phyloP scores from a whole-genome alignment of 2,797 vertebrate genomes.

The Poeciliopsis paucimaculata region DNA sequence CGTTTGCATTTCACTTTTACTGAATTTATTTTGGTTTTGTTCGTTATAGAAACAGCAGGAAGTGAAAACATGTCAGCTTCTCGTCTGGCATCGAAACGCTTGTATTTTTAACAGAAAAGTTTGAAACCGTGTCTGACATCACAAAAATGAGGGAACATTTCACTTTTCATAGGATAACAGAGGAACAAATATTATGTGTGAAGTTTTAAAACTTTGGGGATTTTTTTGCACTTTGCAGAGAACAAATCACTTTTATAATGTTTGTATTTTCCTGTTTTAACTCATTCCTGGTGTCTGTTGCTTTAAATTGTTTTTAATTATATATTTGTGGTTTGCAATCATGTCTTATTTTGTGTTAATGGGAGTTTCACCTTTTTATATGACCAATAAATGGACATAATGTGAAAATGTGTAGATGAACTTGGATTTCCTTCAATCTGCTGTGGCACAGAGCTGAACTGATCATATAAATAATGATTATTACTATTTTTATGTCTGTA shows the following conservation, averaged over 20 bases:
- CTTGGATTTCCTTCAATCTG: not conserved
- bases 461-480: not conserved
- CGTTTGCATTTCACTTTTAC: not conserved
- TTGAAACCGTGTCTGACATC: not conserved
- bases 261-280: not conserved
- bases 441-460: not conserved
- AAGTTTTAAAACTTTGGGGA: not conserved
- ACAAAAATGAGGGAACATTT: not conserved
- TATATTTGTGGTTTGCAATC: not conserved
- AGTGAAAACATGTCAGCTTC: not conserved
- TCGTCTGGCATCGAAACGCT: not conserved
- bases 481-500: not conserved
- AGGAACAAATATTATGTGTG: not conserved
- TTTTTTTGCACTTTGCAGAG: conserved; percentile 10
- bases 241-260: not conserved
- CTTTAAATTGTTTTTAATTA: not conserved
- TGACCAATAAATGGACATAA: not conserved
- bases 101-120: not conserved
- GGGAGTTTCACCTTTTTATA: not conserved
- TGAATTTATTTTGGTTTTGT: not conserved
- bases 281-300: not conserved
- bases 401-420: not conserved
- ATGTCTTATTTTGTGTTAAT: not conserved
- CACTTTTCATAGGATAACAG: not conserved
- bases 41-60: not conserved